Evolutionary conservation across 2,113 vertebrate genomes (phyloP).

Genomic region (Eidolon helvum): DNA sequence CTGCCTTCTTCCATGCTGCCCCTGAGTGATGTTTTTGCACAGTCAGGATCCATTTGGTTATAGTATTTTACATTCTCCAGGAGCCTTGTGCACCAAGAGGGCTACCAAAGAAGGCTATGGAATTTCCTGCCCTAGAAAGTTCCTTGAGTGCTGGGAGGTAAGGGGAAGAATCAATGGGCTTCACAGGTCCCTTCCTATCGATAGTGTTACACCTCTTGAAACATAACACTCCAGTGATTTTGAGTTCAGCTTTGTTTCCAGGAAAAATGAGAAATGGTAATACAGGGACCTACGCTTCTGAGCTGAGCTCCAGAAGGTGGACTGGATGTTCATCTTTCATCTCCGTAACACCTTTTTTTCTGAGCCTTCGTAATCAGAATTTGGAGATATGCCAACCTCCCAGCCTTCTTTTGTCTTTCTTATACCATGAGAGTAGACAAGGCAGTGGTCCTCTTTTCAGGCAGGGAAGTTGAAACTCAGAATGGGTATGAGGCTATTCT

Average conservation of each 20-base stretch:
- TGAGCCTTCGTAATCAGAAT: neutral
- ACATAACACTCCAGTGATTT: neutral
- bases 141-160: neutral
- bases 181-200: neutral
- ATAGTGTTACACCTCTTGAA: neutral
- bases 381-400: neutral
- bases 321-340: neutral
- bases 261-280: neutral
- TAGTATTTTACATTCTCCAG: neutral
- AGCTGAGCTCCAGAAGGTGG: neutral
- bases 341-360: neutral
- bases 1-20: neutral
- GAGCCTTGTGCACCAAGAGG: neutral
- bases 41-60: neutral
- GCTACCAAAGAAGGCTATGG: neutral
- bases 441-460: neutral
- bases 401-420: neutral
- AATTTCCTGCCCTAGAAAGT: neutral
- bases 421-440: neutral
- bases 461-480: neutral
- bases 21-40: neutral
- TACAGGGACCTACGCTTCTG: neutral
- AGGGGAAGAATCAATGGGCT: neutral
- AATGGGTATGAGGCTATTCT: neutral
- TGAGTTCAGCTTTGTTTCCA: neutral